A percentile compares a stretch with the other conserved stretches of the same genome.
These are phyloP conservation scores for Oreocharis arfaki DNA, from an alignment of 2,113 vertebrate species.

Conservation along the genomic window DNA sequence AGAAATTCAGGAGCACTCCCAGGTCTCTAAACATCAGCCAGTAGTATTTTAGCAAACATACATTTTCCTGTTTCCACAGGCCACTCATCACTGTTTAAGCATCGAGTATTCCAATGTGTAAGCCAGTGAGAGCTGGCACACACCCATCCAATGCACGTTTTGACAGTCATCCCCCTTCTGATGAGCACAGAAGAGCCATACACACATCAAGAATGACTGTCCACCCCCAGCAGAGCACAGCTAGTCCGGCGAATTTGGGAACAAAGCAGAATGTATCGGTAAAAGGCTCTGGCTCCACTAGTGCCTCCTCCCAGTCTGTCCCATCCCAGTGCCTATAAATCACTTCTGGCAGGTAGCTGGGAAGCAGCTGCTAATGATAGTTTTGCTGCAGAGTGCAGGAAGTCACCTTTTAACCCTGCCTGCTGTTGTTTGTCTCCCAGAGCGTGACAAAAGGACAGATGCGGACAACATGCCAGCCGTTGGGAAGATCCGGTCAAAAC, in stretches of 20 bases:
- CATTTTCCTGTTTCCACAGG: background rate
- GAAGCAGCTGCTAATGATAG: constrained; percentile 91
- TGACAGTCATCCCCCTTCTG: rapidly evolving
- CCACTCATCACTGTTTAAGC: background rate
- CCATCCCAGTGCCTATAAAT: constrained; percentile 78
- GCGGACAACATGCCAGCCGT: constrained; percentile 59
- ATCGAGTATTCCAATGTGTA: rapidly evolving
- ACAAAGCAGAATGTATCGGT: background rate
- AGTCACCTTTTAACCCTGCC: constrained; percentile 92
- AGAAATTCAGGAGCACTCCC: background rate
- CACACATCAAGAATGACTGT: background rate
- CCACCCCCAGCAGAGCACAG: background rate
- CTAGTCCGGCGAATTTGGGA: rapidly evolving
- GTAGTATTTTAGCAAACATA: background rate
- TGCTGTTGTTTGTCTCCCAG: constrained; percentile 84
- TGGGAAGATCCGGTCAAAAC: constrained; percentile 52
- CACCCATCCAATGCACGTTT: background rate
- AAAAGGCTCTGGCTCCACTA: background rate
- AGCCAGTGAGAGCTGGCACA: background rate
- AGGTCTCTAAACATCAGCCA: background rate
- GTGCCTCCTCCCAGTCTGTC: background rate
- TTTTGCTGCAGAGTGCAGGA: constrained; percentile 83
- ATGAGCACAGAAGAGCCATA: background rate
- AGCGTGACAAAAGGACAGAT: constrained; percentile 80
- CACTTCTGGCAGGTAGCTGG: constrained; percentile 88